Evolutionary conservation across 2,888 invertebrate genomes (phyloP).

Genomic region (Cryptosula pallasiana): DNA sequence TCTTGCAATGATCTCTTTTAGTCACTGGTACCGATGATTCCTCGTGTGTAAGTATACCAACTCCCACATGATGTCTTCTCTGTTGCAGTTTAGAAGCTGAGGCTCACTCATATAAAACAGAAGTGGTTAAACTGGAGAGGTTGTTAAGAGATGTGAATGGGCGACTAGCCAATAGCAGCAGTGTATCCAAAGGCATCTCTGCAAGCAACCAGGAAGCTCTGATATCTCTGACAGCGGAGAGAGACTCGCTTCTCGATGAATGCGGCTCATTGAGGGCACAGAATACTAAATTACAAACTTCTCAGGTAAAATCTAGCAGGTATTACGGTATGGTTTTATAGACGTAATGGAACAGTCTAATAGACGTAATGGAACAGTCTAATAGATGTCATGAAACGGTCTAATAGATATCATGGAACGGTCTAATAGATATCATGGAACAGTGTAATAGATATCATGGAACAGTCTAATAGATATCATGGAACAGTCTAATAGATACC

Average conservation of each 20-base stretch:
- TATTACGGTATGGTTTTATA: not conserved
- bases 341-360: not conserved
- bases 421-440: not conserved
- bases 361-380: not conserved
- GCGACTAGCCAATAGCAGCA: not conserved
- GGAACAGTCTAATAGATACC: too few species aligned
- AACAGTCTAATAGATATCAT: not conserved
- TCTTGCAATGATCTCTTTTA: too few species aligned
- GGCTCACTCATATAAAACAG: not conserved
- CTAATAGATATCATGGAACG: not conserved
- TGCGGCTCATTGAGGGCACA: not conserved
- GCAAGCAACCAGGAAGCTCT: not conserved
- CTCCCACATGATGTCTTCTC: too few species aligned
- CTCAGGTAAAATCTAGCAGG: not conserved
- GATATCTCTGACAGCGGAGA: not conserved
- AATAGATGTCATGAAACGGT: not conserved
- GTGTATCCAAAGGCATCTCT: not conserved
- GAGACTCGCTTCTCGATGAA: not conserved
- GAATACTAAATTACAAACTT: not conserved
- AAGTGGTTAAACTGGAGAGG: not conserved
- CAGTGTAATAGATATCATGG: not conserved
- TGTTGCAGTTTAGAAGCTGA: constrained; percentile 10
- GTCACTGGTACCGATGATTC: too few species aligned
- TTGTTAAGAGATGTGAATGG: not conserved
- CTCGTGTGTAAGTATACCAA: too few species aligned